These are phyloP conservation scores for Eumacrocentrus americanus DNA, from an alignment of 2,888 invertebrate species.

Conservation along the genomic window DNA sequence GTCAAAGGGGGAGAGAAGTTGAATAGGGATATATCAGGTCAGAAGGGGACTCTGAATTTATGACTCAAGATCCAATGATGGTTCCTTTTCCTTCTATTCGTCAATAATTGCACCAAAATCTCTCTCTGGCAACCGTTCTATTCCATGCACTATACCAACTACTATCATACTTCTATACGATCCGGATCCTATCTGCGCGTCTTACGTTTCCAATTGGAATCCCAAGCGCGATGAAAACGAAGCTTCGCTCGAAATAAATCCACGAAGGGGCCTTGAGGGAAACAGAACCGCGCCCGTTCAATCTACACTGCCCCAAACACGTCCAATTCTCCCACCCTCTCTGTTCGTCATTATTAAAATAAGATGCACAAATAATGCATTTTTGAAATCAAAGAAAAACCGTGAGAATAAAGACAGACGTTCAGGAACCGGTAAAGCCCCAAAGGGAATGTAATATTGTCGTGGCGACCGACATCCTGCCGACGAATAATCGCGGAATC, in stretches of 20 bases:
- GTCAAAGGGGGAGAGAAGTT: constrained; percentile 3
- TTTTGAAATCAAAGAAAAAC: neutral
- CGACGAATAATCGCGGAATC: neutral
- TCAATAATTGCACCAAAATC: too few relatives aligned
- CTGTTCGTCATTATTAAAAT: neutral
- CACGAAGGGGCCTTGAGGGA: constrained; percentile 14
- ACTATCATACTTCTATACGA: too few relatives aligned
- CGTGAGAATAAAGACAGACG: too few relatives aligned
- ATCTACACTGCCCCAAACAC: constrained; percentile 1
- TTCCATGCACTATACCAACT: too few relatives aligned
- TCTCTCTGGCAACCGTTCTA: too few relatives aligned
- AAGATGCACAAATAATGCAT: neutral
- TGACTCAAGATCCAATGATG: constrained; percentile 2
- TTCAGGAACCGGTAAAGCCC: too few relatives aligned
- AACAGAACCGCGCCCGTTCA: constrained; percentile 16
- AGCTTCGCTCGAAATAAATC: constrained; percentile 20
- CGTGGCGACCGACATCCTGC: neutral
- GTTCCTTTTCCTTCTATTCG: too few relatives aligned
- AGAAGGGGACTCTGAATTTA: too few relatives aligned
- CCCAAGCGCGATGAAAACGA: constrained; percentile 9
- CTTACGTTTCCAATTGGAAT: too few relatives aligned
- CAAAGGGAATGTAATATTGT: too few relatives aligned
- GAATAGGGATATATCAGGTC: too few relatives aligned
- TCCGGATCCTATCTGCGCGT: too few relatives aligned
- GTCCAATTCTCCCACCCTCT: neutral